Base-by-base conservation (phyloP, 2,888 invertebrate species). In the Blastobasis adustella region DNA sequence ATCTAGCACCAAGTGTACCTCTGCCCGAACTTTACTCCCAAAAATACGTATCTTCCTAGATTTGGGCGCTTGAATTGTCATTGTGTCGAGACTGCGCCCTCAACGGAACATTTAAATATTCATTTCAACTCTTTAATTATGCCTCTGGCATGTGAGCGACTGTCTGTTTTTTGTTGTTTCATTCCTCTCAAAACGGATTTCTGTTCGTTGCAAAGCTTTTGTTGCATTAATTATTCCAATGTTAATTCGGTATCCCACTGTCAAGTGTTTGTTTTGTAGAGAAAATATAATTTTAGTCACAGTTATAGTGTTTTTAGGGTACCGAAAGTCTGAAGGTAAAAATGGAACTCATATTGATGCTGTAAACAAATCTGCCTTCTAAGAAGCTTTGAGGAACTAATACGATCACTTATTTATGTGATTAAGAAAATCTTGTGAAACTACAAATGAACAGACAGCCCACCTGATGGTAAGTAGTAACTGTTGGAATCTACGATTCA, bases 81-180 rank as follows among this genome's bases (percentile, higher is more conserved):
- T 86, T 85, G 86, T 84, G 74, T 60, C 62, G 65, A 65, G 69
- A 65, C 69, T 69, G 71, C 74, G 72, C 81, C 74, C 84, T 83
- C 75, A 69, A 70, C 73, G 63, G 56, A 63, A 77, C 71, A 77
- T 87, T 86, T 87, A 82, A 88, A 88, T 87, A 87, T 88, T 88
- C 87, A 88, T 88, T 80, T 74, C 71, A 76, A 71, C 81, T 79
- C 81, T 82, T 85, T 87, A 87, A 87, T 87, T 86, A 85, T 83
- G 79, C 83, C 73, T 66, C 76, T 77, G 76, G 76, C 82, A 85
- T 84, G 78, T 85, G 85, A 79, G 79, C 68, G 69, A 64, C 62
- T 71, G 67, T 69, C 49, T 52, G 56, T 70, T 75, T 70, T 75
- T 68, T 70, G 68, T 70, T 65, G 61, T 65, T 72, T 73, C 71